phyloP scores from a whole-genome alignment of 2,113 vertebrate genomes.

The Ascaphus truei region DNA sequence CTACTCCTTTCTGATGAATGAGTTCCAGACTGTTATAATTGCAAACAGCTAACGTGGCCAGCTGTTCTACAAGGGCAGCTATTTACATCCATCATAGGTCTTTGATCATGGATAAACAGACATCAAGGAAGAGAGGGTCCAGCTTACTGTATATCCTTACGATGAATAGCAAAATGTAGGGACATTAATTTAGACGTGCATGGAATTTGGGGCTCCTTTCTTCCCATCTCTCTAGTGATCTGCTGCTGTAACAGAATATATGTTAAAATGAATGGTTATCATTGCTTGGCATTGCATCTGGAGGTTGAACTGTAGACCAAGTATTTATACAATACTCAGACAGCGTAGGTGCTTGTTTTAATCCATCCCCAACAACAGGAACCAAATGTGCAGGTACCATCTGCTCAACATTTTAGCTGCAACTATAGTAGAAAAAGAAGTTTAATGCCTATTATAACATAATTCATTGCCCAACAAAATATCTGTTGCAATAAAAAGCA shows the following conservation, averaged over 20 bases:
- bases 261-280: not conserved
- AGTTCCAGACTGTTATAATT: conserved; percentile 26
- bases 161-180: conserved; percentile 15
- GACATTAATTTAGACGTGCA: too few species aligned
- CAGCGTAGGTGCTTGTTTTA: too few species aligned
- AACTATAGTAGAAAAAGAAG: too few species aligned
- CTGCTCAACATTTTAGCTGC: too few species aligned
- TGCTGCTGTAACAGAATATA: not conserved
- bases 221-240: not conserved
- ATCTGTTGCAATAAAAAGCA: too few species aligned
- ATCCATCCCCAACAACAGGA: too few species aligned
- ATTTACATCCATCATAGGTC: conserved; percentile 31
- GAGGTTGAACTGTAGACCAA: not conserved
- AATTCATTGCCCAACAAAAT: too few species aligned
- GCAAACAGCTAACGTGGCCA: conserved; percentile 23
- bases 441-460: too few species aligned
- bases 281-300: not conserved
- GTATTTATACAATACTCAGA: not conserved
- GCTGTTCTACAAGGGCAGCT: conserved; percentile 29
- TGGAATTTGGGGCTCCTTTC: conserved; percentile 12
- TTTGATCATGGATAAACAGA: conserved; percentile 34
- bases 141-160: conserved; percentile 30
- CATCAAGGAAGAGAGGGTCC: conserved; percentile 31
- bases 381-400: too few species aligned
- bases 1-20: conserved; percentile 32